These are phyloP conservation scores for Melanchra persicariae DNA, from an alignment of 2,888 invertebrate species.

Conservation along the genomic window DNA sequence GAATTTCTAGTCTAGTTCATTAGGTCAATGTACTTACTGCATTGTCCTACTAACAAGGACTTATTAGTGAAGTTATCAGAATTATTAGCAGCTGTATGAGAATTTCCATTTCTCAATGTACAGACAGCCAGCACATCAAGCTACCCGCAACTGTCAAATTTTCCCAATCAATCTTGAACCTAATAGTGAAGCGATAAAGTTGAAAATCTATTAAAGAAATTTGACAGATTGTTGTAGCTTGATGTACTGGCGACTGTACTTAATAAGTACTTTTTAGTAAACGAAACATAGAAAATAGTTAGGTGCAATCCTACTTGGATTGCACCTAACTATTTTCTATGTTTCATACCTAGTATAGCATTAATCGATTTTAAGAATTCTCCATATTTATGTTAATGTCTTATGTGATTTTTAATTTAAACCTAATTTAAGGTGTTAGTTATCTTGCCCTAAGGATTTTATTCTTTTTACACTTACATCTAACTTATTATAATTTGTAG, in stretches of 20 bases:
- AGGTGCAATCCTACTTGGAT: not conserved
- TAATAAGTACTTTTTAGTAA: too few species aligned
- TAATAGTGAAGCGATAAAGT: too few species aligned
- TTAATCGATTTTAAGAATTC: slow-evolving; percentile 18
- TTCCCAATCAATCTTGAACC: too few species aligned
- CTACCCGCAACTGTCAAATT: too few species aligned
- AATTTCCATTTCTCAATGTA: slow-evolving; percentile 12
- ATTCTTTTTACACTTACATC: slow-evolving; percentile 1
- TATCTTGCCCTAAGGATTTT: slow-evolving; percentile 39
- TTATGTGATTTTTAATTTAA: slow-evolving; percentile 27
- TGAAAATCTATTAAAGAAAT: too few species aligned
- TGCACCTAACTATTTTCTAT: slow-evolving; percentile 15
- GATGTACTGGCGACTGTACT: too few species aligned
- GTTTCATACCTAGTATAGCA: slow-evolving; percentile 24
- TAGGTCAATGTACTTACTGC: slow-evolving; percentile 35
- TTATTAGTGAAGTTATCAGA: slow-evolving; percentile 32
- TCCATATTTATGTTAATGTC: slow-evolving; percentile 32
- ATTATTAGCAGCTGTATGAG: slow-evolving; percentile 34
- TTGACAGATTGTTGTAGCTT: too few species aligned
- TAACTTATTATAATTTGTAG: slow-evolving; percentile 16
- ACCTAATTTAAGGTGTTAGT: slow-evolving; percentile 9
- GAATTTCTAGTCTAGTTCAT: slow-evolving; percentile 44
- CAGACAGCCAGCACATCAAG: too few species aligned
- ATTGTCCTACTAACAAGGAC: slow-evolving; percentile 37
- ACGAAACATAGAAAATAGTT: too few species aligned